phyloP scores from a whole-genome alignment of 2,888 invertebrate genomes.

The Anorthoa munda region DNA sequence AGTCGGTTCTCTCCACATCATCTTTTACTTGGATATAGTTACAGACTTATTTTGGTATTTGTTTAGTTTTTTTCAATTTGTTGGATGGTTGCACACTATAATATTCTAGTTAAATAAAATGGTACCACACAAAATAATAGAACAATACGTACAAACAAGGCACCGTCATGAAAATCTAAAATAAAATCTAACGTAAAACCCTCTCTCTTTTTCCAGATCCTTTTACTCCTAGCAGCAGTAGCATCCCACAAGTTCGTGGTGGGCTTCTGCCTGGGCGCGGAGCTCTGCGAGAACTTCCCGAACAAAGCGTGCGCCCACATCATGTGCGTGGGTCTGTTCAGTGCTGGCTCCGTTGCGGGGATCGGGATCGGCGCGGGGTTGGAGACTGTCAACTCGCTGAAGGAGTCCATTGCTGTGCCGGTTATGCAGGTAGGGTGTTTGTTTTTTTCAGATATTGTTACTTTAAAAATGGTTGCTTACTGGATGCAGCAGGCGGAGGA shows the following conservation, averaged over 20 bases:
- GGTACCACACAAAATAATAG: too few species aligned
- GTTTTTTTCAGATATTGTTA: neutral
- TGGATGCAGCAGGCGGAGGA: too few species aligned
- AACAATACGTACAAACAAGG: too few species aligned
- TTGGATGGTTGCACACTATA: too few species aligned
- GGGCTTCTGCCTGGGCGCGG: constrained; percentile 95
- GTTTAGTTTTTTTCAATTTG: too few species aligned
- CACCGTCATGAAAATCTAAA: too few species aligned
- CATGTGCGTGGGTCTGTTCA: constrained; percentile 92
- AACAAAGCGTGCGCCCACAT: constrained; percentile 88
- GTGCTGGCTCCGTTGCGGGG: constrained; percentile 93
- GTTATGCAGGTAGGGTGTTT: constrained; percentile 90
- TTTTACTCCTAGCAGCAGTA: constrained; percentile 93
- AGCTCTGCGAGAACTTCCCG: constrained; percentile 91
- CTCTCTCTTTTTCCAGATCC: constrained; percentile 88
- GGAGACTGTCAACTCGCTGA: constrained; percentile 86
- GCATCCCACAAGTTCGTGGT: constrained; percentile 96
- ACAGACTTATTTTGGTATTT: too few species aligned
- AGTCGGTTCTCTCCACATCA: too few species aligned
- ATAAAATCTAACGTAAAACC: neutral
- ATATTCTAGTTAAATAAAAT: too few species aligned
- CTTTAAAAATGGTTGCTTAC: too few species aligned
- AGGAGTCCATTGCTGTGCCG: constrained; percentile 89
- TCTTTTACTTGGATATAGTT: too few species aligned
- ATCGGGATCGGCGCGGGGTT: constrained; percentile 93